Percentiles rank a stretch among this genome's conserved stretches.
Evolutionary conservation across 2,888 invertebrate species (phyloP).

Genomic region (Dione juno): DNA sequence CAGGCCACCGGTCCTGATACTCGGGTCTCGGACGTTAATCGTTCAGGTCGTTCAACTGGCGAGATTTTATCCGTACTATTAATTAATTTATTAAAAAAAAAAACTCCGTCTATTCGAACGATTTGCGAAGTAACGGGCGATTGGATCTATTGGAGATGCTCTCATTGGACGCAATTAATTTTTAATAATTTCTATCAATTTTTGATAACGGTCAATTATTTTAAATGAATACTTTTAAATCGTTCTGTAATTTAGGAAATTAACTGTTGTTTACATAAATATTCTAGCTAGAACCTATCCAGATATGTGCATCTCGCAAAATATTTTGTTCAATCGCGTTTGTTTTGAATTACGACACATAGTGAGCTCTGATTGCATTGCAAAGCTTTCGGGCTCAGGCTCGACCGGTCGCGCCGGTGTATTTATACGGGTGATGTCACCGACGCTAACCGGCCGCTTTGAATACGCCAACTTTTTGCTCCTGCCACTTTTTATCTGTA

Average conservation of each 20-base stretch:
- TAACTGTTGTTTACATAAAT: not conserved
- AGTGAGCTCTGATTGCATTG: conserved; percentile 36
- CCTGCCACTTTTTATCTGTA: not conserved
- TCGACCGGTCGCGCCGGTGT: conserved; percentile 41
- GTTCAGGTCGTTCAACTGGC: conserved; percentile 40
- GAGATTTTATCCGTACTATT: conserved; percentile 20
- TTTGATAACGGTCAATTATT: not conserved
- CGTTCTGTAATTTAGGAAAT: too few relatives aligned
- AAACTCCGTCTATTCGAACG: not conserved
- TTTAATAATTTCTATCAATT: not conserved
- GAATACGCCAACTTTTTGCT: conserved; percentile 25
- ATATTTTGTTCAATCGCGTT: conserved; percentile 15
- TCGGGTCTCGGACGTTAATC: conserved; percentile 33
- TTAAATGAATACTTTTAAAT: not conserved
- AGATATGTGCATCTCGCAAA: not conserved
- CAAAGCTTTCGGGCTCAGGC: conserved; percentile 39
- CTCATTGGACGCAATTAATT: not conserved
- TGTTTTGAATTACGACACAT: conserved; percentile 27
- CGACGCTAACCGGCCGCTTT: conserved; percentile 33
- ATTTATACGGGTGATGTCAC: conserved; percentile 46
- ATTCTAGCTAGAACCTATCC: too few relatives aligned
- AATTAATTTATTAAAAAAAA: conserved; percentile 8
- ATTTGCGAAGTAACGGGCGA: not conserved
- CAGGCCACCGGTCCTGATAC: conserved; percentile 39
- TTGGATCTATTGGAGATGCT: not conserved